These are phyloP conservation scores for Prochilodus magdalenae DNA, from an alignment of 2,113 vertebrate genomes.

Conservation along the genomic window DNA sequence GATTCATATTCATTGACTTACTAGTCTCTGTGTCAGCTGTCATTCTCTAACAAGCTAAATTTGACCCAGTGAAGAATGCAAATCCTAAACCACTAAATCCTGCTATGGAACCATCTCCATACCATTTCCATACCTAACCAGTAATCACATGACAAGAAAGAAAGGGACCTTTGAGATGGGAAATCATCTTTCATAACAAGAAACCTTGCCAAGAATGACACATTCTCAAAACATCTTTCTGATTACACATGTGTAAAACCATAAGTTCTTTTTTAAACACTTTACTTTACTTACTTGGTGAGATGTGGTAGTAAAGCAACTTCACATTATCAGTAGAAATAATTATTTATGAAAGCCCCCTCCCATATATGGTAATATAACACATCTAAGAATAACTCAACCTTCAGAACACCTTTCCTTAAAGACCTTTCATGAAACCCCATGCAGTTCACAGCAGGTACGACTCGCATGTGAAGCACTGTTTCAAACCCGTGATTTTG, in stretches of 20 bases:
- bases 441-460: conserved; percentile 31
- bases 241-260: no score
- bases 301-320: neutral
- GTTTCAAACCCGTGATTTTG: conserved; percentile 55
- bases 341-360: neutral
- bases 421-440: neutral
- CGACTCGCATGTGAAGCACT: conserved; percentile 19
- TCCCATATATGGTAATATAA: neutral
- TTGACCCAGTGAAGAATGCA: neutral
- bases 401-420: neutral
- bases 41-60: neutral
- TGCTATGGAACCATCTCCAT: neutral
- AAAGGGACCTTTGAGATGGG: neutral
- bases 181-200: no score
- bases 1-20: neutral
- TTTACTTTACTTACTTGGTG: no score
- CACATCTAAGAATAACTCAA: neutral
- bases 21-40: neutral
- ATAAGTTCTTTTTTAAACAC: no score
- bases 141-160: neutral
- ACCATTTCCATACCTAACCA: neutral
- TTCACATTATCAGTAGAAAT: neutral
- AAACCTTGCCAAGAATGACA: no score
- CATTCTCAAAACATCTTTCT: no score
- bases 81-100: neutral